Percentiles rank a stretch among this genome's conserved stretches.
phyloP scores from a whole-genome alignment of 2,797 vertebrate species.

The Serranus cabrilla region DNA sequence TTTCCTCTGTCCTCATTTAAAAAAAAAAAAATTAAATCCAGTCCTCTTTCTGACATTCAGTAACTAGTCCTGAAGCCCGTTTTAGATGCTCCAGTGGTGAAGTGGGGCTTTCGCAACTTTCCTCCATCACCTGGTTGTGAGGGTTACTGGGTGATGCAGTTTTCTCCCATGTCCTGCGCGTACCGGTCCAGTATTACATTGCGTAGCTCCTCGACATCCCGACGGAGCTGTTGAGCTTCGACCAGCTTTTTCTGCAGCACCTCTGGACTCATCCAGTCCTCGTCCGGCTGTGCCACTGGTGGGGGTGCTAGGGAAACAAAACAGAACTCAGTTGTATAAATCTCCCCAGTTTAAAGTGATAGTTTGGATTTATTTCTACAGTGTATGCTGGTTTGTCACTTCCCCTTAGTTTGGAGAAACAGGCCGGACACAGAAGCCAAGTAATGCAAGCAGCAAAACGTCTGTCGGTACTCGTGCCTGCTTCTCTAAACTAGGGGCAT shows the following conservation, averaged over 20 bases:
- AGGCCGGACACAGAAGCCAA: no score
- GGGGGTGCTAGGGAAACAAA: conserved; percentile 80
- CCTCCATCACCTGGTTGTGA: conserved; percentile 13
- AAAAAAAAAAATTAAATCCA: conserved; percentile 51
- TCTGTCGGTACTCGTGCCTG: no score
- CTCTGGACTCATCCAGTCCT: conserved; percentile 89
- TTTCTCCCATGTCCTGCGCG: conserved; percentile 99
- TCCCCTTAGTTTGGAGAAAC: no score
- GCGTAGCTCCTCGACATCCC: conserved; percentile 94
- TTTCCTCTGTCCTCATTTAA: conserved; percentile 71
- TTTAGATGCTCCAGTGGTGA: conserved; percentile 36
- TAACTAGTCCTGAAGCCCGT: conserved; percentile 30
- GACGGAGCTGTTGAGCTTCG: conserved; percentile 92
- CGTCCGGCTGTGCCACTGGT: conserved; percentile 79
- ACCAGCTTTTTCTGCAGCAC: conserved; percentile 91
- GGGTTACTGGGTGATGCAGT: conserved; percentile 94
- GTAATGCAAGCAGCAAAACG: no score
- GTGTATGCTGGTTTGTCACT: no score
- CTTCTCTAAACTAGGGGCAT: no score
- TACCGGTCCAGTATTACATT: conserved; percentile 96
- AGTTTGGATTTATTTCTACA: no score
- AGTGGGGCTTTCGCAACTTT: conserved; percentile 19
- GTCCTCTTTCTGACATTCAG: conserved; percentile 64
- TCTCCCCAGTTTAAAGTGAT: no score
- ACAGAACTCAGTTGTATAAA: not conserved